These are phyloP conservation scores for Leucophenga maculata DNA, from an alignment of 2,888 invertebrate genomes.

Conservation along the genomic window DNA sequence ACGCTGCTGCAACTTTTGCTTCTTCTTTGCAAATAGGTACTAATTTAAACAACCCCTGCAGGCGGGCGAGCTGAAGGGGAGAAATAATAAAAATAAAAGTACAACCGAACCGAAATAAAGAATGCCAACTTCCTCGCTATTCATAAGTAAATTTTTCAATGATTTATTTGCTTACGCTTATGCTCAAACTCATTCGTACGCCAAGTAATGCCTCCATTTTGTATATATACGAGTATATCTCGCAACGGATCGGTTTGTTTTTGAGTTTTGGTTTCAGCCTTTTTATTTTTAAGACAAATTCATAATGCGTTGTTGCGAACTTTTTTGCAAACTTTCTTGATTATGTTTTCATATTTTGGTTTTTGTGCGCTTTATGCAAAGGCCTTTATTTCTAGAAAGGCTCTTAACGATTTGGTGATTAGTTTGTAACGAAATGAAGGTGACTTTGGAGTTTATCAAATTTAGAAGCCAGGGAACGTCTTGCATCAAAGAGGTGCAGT, in stretches of 20 bases:
- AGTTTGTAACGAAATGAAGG: too few relatives aligned
- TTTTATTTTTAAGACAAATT: background rate
- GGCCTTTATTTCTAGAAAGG: too few relatives aligned
- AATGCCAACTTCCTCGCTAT: background rate
- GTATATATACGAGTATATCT: too few relatives aligned
- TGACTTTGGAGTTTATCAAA: too few relatives aligned
- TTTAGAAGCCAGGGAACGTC: too few relatives aligned
- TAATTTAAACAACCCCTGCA: background rate
- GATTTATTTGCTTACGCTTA: constrained; percentile 24
- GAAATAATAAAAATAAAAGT: background rate
- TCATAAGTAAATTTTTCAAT: constrained; percentile 11
- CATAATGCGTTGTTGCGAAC: too few relatives aligned
- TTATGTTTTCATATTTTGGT: background rate
- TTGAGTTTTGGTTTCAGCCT: background rate
- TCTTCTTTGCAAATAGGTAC: background rate
- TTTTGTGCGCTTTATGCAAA: too few relatives aligned
- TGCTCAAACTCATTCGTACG: too few relatives aligned
- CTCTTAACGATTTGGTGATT: too few relatives aligned
- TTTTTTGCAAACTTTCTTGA: background rate
- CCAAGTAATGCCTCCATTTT: too few relatives aligned
- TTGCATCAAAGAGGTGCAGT: too few relatives aligned
- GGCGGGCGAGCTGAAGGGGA: too few relatives aligned
- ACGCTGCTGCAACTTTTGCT: background rate
- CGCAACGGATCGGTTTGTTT: background rate
- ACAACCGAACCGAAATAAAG: background rate